Conservation (phyloP, 2,113 vertebrate species). For the Salvelinus namaycush region DNA sequence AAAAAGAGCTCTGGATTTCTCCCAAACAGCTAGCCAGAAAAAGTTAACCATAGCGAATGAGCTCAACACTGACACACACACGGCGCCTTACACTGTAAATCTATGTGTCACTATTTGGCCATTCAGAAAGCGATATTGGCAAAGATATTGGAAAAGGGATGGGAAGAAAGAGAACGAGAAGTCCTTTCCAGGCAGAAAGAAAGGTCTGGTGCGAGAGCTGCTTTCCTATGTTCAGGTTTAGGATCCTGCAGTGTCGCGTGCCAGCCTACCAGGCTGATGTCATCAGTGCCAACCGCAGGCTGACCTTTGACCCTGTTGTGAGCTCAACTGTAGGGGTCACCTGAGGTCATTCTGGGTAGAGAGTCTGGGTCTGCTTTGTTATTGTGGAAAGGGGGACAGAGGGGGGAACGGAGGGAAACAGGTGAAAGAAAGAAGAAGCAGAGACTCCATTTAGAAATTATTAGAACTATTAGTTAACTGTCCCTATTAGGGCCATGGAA, state of each 20-base stretch:
- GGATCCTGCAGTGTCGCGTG: constrained; percentile 68
- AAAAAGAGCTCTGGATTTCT: constrained; percentile 15
- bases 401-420: not conserved
- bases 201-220: not conserved
- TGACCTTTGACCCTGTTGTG: constrained; percentile 50
- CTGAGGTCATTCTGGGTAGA: constrained; percentile 46
- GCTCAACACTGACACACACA: not conserved
- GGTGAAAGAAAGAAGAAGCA: constrained; percentile 37
- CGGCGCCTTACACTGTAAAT: constrained; percentile 33
- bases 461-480: not conserved
- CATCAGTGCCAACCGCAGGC: constrained; percentile 60
- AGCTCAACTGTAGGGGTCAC: constrained; percentile 45
- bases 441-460: constrained; percentile 38
- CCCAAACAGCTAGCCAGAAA: constrained; percentile 20
- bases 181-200: not conserved
- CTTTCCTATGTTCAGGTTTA: constrained; percentile 57
- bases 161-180: not conserved
- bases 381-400: constrained; percentile 30
- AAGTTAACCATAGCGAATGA: not conserved
- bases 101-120: constrained; percentile 35
- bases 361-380: not conserved
- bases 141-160: not conserved
- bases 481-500: constrained; percentile 21
- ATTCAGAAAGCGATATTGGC: constrained; percentile 55
- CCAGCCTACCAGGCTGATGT: constrained; percentile 48